A percentile compares a stretch with the other conserved stretches of the same genome.
These are phyloP conservation scores for Lophotis ruficrista DNA, from an alignment of 2,113 vertebrate genomes.

Conservation along the genomic window DNA sequence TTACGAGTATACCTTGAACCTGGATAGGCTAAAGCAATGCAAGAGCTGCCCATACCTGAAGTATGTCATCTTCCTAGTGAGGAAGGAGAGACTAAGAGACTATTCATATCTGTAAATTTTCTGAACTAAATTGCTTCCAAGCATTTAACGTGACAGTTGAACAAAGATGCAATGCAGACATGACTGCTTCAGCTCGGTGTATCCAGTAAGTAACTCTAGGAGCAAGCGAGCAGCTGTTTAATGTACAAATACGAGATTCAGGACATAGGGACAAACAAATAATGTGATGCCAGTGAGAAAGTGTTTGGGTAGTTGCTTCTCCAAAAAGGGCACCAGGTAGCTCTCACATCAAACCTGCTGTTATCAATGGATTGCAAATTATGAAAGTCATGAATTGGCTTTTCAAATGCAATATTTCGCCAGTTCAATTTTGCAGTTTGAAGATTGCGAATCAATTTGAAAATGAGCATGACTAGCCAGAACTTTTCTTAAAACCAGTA, in stretches of 20 bases:
- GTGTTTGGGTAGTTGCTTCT: neutral
- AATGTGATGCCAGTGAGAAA: rapidly evolving
- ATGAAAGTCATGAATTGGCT: neutral
- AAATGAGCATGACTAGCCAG: neutral
- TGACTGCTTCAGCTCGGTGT: neutral
- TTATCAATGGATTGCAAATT: neutral
- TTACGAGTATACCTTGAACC: neutral
- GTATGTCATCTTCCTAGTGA: neutral
- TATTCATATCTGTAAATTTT: neutral
- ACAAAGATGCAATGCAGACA: neutral
- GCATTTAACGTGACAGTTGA: neutral
- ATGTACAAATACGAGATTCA: neutral
- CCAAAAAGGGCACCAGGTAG: neutral
- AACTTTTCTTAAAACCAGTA: neutral
- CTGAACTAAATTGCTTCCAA: neutral
- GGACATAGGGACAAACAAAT: neutral
- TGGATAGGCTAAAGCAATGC: neutral
- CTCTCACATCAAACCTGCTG: neutral
- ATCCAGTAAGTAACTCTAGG: neutral
- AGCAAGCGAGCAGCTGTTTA: neutral
- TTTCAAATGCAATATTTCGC: neutral
- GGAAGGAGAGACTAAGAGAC: neutral
- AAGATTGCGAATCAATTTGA: neutral
- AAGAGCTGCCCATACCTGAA: neutral
- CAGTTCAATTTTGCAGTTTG: neutral